Evolutionary conservation across 2,888 invertebrate species (phyloP).

Genomic region (Agonopterix subpropinquella): DNA sequence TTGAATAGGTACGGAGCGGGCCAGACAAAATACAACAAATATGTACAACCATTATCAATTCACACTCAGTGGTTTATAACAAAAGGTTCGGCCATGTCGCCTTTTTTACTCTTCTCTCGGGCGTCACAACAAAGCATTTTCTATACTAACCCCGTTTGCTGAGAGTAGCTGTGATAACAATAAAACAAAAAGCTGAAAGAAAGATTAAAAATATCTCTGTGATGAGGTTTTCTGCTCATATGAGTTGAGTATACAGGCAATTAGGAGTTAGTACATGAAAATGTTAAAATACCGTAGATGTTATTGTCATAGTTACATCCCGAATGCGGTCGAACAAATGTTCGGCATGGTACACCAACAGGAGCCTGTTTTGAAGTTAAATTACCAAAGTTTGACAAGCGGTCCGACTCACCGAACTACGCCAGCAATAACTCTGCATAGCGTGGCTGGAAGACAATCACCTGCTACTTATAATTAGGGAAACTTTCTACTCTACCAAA

Average conservation of each 20-base stretch:
- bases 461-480: constrained; percentile 28
- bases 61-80: constrained; percentile 55
- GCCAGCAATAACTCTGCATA: constrained; percentile 65
- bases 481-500: background rate
- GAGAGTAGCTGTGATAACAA: constrained; percentile 17
- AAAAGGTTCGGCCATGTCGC: constrained; percentile 50
- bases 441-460: constrained; percentile 50
- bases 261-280: too few species aligned
- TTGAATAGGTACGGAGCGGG: background rate
- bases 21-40: constrained; percentile 38
- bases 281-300: too few species aligned
- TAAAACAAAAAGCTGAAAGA: constrained; percentile 14
- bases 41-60: constrained; percentile 58
- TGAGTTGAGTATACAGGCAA: too few species aligned
- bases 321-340: constrained; percentile 49
- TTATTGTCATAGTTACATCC: constrained; percentile 35
- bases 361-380: constrained; percentile 71
- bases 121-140: constrained; percentile 40
- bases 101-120: constrained; percentile 37
- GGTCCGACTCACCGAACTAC: constrained; percentile 60
- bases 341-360: constrained; percentile 43
- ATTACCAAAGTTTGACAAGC: constrained; percentile 74
- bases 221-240: too few species aligned
- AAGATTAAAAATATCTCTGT: too few species aligned
- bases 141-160: constrained; percentile 31